phyloP scores from a whole-genome alignment of 2,888 invertebrate species.

The Cheilosia variabilis region DNA sequence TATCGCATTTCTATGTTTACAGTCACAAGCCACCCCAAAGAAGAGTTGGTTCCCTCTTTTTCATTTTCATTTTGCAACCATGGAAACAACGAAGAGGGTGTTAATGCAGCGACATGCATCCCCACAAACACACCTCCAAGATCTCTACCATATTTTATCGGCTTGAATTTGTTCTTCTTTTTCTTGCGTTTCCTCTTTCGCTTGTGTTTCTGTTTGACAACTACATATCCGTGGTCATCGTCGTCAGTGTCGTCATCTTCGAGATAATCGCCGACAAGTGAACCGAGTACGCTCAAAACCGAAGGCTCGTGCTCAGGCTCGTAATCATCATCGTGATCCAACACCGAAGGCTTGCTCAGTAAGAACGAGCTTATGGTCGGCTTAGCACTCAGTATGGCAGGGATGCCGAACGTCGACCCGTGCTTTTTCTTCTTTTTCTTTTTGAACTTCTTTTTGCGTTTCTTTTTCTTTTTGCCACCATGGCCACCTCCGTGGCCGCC shows the following conservation, averaged over 20 bases:
- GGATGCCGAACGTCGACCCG: slow-evolving; percentile 54
- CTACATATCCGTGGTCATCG: slow-evolving; percentile 53
- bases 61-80: slow-evolving; percentile 2
- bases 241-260: slow-evolving; percentile 48
- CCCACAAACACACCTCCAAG: slow-evolving; percentile 76
- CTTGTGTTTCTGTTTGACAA: slow-evolving; percentile 75
- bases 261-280: slow-evolving; percentile 53
- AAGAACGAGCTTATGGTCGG: slow-evolving; percentile 24
- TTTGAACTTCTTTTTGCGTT: slow-evolving; percentile 41
- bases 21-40: slow-evolving; percentile 25
- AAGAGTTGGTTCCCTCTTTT: slow-evolving; percentile 2
- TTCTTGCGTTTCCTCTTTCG: slow-evolving; percentile 80
- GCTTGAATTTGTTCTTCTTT: slow-evolving; percentile 80
- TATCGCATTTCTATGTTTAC: slow-evolving; percentile 35
- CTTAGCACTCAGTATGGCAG: slow-evolving; percentile 43
- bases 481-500: slow-evolving; percentile 76
- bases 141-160: slow-evolving; percentile 83
- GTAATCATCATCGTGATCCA: slow-evolving; percentile 36
- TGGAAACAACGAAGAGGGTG: slow-evolving; percentile 23
- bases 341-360: slow-evolving; percentile 12
- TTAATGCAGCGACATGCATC: slow-evolving; percentile 60
- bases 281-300: slow-evolving; percentile 46
- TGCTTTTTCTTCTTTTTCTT: slow-evolving; percentile 55
- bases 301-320: slow-evolving; percentile 58
- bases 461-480: slow-evolving; percentile 67